These are phyloP conservation scores for Coracopsis vasa DNA, from an alignment of 2,113 vertebrate species.

Conservation along the genomic window DNA sequence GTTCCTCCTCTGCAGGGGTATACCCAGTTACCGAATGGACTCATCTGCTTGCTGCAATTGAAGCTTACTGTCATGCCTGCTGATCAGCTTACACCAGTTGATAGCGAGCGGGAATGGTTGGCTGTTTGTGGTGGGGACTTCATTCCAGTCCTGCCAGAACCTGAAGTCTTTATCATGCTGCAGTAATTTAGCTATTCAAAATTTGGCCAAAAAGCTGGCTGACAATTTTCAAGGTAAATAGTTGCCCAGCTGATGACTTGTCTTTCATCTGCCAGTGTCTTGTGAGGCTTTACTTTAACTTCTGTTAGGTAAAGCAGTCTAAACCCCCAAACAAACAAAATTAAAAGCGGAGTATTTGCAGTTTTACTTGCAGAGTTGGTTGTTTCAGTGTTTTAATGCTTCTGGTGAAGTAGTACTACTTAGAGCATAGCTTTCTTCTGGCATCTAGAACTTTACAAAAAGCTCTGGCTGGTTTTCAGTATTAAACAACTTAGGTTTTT, in stretches of 20 bases:
- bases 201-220: not conserved
- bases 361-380: not conserved
- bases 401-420: not conserved
- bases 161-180: not conserved
- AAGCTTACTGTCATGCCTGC: not conserved
- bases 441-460: not conserved
- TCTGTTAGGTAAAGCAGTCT: not conserved
- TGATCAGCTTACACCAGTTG: not conserved
- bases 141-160: not conserved
- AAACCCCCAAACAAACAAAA: not conserved
- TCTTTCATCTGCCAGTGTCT: not conserved
- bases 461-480: not conserved
- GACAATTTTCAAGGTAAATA: not conserved
- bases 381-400: not conserved
- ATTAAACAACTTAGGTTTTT: not conserved
- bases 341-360: not conserved
- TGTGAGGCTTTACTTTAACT: not conserved
- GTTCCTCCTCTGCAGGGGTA: not conserved
- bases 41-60: not conserved
- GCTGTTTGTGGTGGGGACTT: not conserved
- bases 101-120: not conserved
- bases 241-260: not conserved
- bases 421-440: not conserved
- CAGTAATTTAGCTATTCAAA: not conserved
- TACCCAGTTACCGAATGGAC: not conserved